Evolutionary conservation across 2,797 vertebrate genomes (phyloP).

Genomic region (Sphenopsis melanotis): DNA sequence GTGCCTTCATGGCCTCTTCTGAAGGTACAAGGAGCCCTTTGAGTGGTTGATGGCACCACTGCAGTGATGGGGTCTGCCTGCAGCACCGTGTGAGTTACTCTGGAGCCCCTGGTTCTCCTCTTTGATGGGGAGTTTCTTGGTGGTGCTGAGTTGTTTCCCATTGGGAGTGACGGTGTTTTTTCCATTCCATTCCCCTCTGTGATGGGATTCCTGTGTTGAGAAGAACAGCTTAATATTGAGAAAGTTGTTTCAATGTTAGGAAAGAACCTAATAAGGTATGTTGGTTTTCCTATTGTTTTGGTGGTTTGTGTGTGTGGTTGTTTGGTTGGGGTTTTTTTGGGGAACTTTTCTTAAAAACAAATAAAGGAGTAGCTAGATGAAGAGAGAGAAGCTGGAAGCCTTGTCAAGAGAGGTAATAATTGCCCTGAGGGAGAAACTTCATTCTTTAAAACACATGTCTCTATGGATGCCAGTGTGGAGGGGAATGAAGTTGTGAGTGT

Average conservation of each 20-base stretch:
- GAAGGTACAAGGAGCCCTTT: background rate
- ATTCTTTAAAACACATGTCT: background rate
- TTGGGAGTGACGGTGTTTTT: background rate
- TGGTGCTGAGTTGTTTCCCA: background rate
- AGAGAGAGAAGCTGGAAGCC: background rate
- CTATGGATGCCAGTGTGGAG: background rate
- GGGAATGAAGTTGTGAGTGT: background rate
- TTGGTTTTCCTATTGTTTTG: background rate
- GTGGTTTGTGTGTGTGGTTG: background rate
- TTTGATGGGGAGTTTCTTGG: rapidly evolving
- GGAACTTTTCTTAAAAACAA: background rate
- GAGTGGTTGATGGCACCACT: background rate
- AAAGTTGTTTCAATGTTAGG: background rate
- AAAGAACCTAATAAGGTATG: background rate
- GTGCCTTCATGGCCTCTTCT: background rate
- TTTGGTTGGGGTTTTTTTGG: rapidly evolving
- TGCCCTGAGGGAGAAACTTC: background rate
- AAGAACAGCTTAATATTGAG: background rate
- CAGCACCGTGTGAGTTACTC: background rate
- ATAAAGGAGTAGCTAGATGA: background rate
- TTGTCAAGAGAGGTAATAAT: background rate
- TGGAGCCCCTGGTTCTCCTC: background rate
- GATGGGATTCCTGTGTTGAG: background rate
- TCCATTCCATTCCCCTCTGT: background rate
- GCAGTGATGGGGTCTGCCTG: background rate